phyloP scores from a whole-genome alignment of 2,888 invertebrate species.

The Eupithecia centaureata region DNA sequence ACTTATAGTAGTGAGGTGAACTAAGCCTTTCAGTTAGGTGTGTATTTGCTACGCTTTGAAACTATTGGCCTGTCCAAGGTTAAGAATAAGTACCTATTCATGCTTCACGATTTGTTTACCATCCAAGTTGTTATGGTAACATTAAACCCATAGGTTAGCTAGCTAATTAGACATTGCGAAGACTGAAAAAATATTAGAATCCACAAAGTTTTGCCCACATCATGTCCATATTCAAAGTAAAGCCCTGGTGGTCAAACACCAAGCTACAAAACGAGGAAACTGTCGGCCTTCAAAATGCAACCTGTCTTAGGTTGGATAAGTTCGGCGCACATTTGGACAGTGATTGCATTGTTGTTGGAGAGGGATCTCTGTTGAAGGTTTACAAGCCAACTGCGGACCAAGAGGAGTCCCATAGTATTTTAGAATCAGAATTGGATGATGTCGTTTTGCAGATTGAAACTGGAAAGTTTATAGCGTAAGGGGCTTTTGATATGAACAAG shows the following conservation, averaged over 20 bases:
- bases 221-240: slow-evolving; percentile 97
- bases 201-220: background rate
- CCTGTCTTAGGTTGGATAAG: slow-evolving; percentile 87
- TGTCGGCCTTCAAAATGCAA: slow-evolving; percentile 85
- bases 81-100: background rate
- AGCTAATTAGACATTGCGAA: background rate
- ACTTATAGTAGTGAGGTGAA: no score
- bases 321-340: slow-evolving; percentile 92
- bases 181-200: background rate
- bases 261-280: slow-evolving; percentile 83
- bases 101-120: background rate
- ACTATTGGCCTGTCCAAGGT: background rate
- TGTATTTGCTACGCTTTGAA: no score
- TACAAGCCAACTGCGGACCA: slow-evolving; percentile 68
- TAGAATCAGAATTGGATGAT: slow-evolving; percentile 89
- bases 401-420: slow-evolving; percentile 86
- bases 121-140: slow-evolving; percentile 8
- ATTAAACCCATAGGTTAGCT: background rate
- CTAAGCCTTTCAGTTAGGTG: no score
- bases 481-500: background rate
- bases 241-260: slow-evolving; percentile 93
- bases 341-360: slow-evolving; percentile 88
- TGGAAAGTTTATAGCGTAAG: slow-evolving; percentile 94
- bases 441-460: slow-evolving; percentile 92
- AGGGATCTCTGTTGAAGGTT: slow-evolving; percentile 66